phyloP scores from a whole-genome alignment of 2,797 vertebrate genomes.

The Chaenodraco wilsoni region DNA sequence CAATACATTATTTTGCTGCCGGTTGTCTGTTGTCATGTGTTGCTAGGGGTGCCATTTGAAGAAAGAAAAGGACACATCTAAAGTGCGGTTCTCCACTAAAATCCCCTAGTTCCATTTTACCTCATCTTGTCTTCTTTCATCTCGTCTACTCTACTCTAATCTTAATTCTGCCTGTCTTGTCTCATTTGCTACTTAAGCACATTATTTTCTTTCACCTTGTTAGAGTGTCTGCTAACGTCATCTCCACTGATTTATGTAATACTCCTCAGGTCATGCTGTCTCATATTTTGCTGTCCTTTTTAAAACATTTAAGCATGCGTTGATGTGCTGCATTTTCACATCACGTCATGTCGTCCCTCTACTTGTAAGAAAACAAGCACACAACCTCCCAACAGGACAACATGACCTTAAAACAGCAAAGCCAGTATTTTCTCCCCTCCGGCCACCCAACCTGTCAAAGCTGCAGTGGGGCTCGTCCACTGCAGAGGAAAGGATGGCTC shows the following conservation, averaged over 20 bases:
- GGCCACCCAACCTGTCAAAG: conserved; percentile 77
- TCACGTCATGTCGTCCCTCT: conserved; percentile 24
- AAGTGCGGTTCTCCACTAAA: conserved; percentile 28
- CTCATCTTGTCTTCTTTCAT: conserved; percentile 34
- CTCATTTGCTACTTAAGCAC: conserved; percentile 48
- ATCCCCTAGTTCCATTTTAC: conserved; percentile 23
- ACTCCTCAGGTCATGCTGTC: conserved; percentile 6
- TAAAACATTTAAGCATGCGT: conserved; percentile 1
- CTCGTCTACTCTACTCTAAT: conserved; percentile 36
- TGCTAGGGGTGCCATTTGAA: conserved; percentile 32
- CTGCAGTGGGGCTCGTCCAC: conserved; percentile 72
- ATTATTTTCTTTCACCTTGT: conserved; percentile 33
- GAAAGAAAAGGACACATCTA: conserved; percentile 7
- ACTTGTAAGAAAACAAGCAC: conserved; percentile 62
- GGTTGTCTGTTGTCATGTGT: conserved; percentile 24
- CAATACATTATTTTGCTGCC: conserved; percentile 38
- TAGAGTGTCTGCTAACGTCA: conserved; percentile 11
- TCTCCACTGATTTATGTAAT: conserved; percentile 20
- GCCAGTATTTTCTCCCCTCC: conserved; percentile 63
- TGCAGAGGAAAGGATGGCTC: conserved; percentile 74
- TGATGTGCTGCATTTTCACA: conserved; percentile 28
- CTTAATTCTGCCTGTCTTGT: conserved; percentile 35
- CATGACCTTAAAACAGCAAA: conserved; percentile 74
- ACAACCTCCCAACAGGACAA: conserved; percentile 61
- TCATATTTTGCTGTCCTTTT: conserved; percentile 4